Base-by-base conservation (phyloP, 2,888 invertebrate genomes). In the Oxycera nigricornis region DNA sequence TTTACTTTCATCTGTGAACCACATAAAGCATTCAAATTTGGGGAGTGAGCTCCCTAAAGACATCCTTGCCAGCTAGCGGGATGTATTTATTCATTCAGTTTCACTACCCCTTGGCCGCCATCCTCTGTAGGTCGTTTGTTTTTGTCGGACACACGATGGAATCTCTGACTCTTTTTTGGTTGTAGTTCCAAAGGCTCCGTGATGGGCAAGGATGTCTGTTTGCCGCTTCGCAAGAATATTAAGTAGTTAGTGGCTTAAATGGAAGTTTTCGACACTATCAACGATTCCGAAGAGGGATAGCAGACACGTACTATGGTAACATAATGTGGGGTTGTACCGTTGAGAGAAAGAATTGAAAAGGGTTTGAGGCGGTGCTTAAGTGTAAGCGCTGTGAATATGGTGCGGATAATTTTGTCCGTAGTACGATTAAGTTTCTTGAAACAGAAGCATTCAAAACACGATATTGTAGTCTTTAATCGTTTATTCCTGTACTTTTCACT, bases 161-260 rank as follows among this genome's bases (percentile, higher is more conserved):
- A 22, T 39, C 11, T 65, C 26, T 41, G 41, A 65, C 24, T 41
- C 22, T 65, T 65, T 65, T 41, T 39, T 39, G 22, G 20, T 65
- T 24, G 22, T n/a, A n/a, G n/a, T n/a, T n/a, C n/a, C n/a, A n/a
- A 39, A 41, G 39, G 65, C 30, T 65, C 17, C 9, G 30, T n/a
- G 28, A 50, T 68, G 14, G 28, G 30, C 17, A n/a, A 52, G 31
- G 70, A 70, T 52, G 55, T 55, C 22, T 20, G 14, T 70, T 65
- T 41, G 30, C 41, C 41, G 41, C 70, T 41, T 41, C 22, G 24
- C 70, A 20, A 35, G 70, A 70, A 70, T 70, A 70, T 55, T 70
- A 70, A 70, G 55, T 35, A 70, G 70, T 31, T 11, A 31, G 2
- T 22, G 31, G 35, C 39, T 55, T 70, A 7, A 65, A 39, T 65